Evolutionary conservation across 2,888 invertebrate genomes (phyloP), one percentile per base, ranked within the genome.

Genomic region (Nineta flava): DNA sequence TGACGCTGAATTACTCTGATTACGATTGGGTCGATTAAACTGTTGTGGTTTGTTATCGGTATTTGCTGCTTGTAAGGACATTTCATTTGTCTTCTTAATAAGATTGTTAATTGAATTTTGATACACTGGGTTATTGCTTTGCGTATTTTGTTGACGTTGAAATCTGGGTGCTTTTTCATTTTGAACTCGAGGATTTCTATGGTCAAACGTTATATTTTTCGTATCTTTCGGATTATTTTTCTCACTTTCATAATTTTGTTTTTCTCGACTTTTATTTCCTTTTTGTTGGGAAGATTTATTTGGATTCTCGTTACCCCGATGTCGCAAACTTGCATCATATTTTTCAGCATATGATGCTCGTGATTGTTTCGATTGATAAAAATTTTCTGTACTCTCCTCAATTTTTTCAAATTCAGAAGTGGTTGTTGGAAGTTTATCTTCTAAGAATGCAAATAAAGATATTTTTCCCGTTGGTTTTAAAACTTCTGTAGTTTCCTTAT

Each of bases 361-460:
- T 15, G 16, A 32, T 12, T 19, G n/a, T 26, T 32, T 15, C 10
- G 31, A 19, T 38, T 50, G 35, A 26, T 46, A 15, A 15, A 15
- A 4, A 32, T 46, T 34, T 49, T 42, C 32, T 13, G 41, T 47
- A 26, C 52, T 49, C 48, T 40, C 17, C 26, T 46, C 50, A 43
- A 53, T 51, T 47, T 58, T 58, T 26, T 26, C 26, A 3, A 26
- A 26, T 26, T 26, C 26, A 1, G 26, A 7, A 3, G 26, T 26
- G 46, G 51, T 64, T n/a, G 65, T 68, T 42, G 81, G 81, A 44
- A 88, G 67, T 67, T 87, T 88, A 58, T 85, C 81, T 62, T 87
- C 87, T 9, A 88, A 72, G 62, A 87, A 88, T 63, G 86, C 85
- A 64, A 87, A 88, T 2, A 88, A 66, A 0, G 85, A 86, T 2